Conservation (phyloP, 1,140 invertebrate species). For the Cepaea nemoralis region DNA sequence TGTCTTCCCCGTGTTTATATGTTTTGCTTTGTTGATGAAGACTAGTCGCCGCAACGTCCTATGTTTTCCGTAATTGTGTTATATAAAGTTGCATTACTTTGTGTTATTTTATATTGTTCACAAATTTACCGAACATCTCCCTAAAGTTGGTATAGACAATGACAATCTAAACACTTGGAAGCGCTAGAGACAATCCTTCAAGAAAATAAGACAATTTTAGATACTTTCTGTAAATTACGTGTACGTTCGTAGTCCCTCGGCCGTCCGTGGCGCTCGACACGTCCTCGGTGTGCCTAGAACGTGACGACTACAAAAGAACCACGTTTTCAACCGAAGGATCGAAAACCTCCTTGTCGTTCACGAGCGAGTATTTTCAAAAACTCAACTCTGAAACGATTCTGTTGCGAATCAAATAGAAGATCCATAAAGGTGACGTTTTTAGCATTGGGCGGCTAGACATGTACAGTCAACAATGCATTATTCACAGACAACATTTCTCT, state of each 20-base stretch:
- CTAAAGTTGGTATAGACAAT: too few species aligned
- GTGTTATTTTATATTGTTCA: too few species aligned
- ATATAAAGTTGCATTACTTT: too few species aligned
- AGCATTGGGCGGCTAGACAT: background rate
- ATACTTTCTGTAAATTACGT: background rate
- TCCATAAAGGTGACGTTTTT: background rate
- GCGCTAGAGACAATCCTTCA: background rate
- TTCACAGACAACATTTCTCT: background rate
- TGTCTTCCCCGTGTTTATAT: too few species aligned
- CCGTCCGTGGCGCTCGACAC: background rate
- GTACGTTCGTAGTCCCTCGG: background rate
- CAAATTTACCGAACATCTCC: too few species aligned
- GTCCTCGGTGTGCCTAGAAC: too few species aligned
- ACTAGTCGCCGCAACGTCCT: too few species aligned
- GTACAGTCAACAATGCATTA: background rate
- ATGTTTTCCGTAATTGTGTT: too few species aligned
- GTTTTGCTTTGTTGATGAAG: too few species aligned
- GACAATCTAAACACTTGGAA: background rate
- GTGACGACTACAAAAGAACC: background rate
- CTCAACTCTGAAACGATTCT: background rate
- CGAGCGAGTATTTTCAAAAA: background rate
- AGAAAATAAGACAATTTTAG: slow-evolving; percentile 1
- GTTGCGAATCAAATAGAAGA: slow-evolving; percentile 13
- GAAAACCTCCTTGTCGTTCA: background rate
- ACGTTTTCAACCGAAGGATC: background rate